Conservation (phyloP, 37 sponge, comb jelly and placozoan species). For the Crambe crambe region DNA sequence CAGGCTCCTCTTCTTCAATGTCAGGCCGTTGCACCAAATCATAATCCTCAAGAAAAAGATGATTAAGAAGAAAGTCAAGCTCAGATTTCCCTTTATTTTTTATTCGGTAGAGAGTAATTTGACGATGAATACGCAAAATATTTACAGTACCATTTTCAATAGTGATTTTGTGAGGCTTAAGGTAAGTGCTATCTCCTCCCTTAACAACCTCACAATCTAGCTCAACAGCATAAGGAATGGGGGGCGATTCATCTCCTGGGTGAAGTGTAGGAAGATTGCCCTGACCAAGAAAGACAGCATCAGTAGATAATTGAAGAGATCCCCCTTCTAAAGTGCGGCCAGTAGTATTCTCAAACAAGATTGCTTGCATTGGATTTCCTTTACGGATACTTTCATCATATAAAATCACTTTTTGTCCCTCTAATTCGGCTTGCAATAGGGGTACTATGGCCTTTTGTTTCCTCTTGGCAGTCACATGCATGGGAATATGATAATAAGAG, state of each 20-base stretch:
- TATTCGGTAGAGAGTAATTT: constrained; percentile 70
- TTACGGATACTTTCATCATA: constrained; percentile 80
- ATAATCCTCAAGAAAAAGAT: constrained; percentile 84
- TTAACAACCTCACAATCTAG: constrained; percentile 78
- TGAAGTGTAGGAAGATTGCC: constrained; percentile 76
- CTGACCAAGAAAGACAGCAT: no score
- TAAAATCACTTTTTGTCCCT: no score
- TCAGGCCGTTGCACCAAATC: constrained; percentile 71
- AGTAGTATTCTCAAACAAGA: constrained; percentile 91
- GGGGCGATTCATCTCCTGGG: constrained; percentile 91
- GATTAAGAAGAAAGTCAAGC: constrained; percentile 89
- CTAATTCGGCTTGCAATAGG: constrained; percentile 68
- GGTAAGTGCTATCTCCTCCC: no score
- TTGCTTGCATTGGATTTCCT: constrained; percentile 81
- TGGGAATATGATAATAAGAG: constrained; percentile 86
- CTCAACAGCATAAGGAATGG: constrained; percentile 88
- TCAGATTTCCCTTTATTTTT: constrained; percentile 66
- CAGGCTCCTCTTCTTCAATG: constrained; percentile 85
- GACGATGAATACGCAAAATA: constrained; percentile 47
- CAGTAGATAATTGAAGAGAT: constrained; percentile 60
- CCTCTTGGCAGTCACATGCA: constrained; percentile 85
- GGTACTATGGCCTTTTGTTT: constrained; percentile 94
- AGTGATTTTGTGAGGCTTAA: constrained; percentile 44
- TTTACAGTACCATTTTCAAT: constrained; percentile 42
- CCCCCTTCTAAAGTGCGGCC: constrained; percentile 90